These are phyloP conservation scores for Cyphotilapia sp. DNA, from an alignment of 2,113 vertebrate species.

Conservation along the genomic window DNA sequence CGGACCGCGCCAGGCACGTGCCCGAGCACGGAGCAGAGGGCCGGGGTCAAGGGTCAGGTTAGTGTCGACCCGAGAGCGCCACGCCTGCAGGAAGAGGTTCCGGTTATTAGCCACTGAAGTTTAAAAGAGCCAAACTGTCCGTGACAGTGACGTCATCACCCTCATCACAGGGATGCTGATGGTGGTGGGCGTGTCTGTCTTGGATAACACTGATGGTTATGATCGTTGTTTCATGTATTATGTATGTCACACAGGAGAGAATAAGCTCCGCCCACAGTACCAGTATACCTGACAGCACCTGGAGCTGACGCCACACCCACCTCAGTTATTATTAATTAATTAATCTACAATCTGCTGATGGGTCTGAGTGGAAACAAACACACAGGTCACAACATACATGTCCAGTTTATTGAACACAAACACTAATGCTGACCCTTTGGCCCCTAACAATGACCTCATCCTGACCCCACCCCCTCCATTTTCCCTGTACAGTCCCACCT, in stretches of 20 bases:
- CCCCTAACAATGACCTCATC: neutral
- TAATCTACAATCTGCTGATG: neutral
- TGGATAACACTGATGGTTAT: fast-evolving
- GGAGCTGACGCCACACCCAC: neutral
- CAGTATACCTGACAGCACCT: neutral
- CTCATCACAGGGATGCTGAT: neutral
- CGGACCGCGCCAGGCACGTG: slow-evolving; percentile 12
- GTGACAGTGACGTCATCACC: neutral
- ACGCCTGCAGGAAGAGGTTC: neutral
- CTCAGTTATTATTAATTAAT: neutral
- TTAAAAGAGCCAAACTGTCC: neutral
- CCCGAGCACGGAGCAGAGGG: neutral
- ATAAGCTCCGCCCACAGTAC: neutral
- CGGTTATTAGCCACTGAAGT: neutral
- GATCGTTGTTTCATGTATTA: neutral
- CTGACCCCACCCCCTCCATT: neutral
- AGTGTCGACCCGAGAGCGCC: neutral
- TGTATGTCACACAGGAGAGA: fast-evolving
- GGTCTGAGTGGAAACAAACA: neutral
- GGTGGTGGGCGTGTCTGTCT: neutral
- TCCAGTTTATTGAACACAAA: neutral
- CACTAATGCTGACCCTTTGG: neutral
- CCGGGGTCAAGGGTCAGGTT: neutral
- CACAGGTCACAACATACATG: neutral
- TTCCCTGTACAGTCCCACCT: neutral